Conservation (phyloP, 2,888 invertebrate species). For the Gastrophysa polygoni region DNA sequence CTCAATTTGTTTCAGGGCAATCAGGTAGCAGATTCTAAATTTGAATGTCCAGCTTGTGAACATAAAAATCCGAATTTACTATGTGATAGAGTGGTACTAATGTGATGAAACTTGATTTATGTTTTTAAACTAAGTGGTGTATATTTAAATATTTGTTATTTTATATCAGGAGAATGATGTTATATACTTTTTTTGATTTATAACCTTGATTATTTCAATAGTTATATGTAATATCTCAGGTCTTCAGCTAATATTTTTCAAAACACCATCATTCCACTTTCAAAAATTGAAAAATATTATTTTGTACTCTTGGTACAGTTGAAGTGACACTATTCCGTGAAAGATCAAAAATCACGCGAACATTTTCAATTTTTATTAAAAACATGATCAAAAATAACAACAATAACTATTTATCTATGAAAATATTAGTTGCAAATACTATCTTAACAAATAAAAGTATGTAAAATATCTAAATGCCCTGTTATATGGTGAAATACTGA, state of each 20-base stretch:
- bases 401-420: slow-evolving; percentile 7
- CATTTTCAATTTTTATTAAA: slow-evolving; percentile 15
- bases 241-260: too few species aligned
- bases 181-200: too few species aligned
- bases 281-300: too few species aligned
- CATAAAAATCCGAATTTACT: slow-evolving; percentile 50
- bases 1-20: slow-evolving; percentile 65
- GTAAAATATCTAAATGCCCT: slow-evolving; percentile 32
- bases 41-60: slow-evolving; percentile 72
- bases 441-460: slow-evolving; percentile 29
- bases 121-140: too few species aligned
- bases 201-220: too few species aligned
- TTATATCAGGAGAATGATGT: too few species aligned
- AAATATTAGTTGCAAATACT: slow-evolving; percentile 20
- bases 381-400: slow-evolving; percentile 20
- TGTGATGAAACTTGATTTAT: slow-evolving; percentile 22
- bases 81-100: slow-evolving; percentile 50
- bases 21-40: slow-evolving; percentile 69
- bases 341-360: background rate
- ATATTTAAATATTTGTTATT: too few species aligned
- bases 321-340: too few species aligned
- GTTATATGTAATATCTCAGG: too few species aligned
- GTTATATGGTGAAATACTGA: slow-evolving; percentile 21
- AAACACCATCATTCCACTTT: too few species aligned
- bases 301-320: too few species aligned